A percentile compares a stretch with the other conserved stretches of the same genome.
Conservation (phyloP, 2,113 vertebrate genomes). For the Nycticebus coucang region DNA sequence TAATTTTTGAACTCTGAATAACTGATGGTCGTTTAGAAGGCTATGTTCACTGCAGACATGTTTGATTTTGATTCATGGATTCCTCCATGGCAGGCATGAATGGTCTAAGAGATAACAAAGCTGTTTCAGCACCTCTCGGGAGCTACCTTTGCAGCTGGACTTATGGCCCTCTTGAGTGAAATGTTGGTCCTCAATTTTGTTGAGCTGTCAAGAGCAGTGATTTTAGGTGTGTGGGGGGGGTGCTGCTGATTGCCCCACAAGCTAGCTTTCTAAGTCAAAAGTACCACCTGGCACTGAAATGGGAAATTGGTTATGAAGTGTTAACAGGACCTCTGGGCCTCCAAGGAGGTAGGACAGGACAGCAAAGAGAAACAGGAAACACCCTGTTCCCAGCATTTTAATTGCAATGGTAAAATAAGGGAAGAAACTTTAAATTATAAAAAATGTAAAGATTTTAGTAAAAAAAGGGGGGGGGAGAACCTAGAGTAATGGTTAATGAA, state of each 20-base stretch:
- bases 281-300: background rate
- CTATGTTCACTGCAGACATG: background rate
- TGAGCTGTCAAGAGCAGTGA: slow-evolving; percentile 40
- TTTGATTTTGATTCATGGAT: slow-evolving; percentile 53
- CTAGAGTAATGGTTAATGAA: background rate
- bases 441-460: background rate
- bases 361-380: background rate
- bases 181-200: background rate
- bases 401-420: background rate
- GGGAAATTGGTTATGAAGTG: background rate
- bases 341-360: background rate
- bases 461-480: background rate
- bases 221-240: background rate
- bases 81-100: background rate
- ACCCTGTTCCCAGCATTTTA: background rate
- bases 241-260: background rate
- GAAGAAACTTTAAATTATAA: background rate
- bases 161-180: slow-evolving; percentile 55
- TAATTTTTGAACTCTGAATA: slow-evolving; percentile 38
- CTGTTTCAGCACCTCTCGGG: background rate
- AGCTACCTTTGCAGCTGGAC: background rate
- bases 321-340: slow-evolving; percentile 22
- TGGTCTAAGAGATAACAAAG: background rate
- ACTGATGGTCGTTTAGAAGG: slow-evolving; percentile 22
- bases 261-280: background rate